Percentiles rank a stretch among this genome's conserved stretches.
These are phyloP conservation scores for Gymnocheta viridis DNA, from an alignment of 2,888 invertebrate genomes.

Conservation along the genomic window DNA sequence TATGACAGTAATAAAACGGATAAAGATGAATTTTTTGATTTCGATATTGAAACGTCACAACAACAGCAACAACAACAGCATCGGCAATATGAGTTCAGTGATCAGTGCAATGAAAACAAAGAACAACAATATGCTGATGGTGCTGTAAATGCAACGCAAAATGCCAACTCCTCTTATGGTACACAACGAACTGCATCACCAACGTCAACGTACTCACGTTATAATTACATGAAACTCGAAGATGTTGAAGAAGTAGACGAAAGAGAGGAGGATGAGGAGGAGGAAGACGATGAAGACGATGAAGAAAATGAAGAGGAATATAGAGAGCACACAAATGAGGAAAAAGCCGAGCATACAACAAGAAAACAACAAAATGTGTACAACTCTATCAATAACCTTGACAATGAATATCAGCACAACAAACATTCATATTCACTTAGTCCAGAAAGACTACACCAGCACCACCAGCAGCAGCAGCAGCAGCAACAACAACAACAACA, in stretches of 20 bases:
- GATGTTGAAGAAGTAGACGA: slow-evolving; percentile 75
- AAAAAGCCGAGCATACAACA: not conserved
- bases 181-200: slow-evolving; percentile 70
- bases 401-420: slow-evolving; percentile 66
- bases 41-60: slow-evolving; percentile 69
- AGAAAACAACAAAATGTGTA: slow-evolving; percentile 34
- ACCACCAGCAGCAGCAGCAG: slow-evolving; percentile 72
- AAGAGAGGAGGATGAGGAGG: slow-evolving; percentile 72
- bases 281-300: slow-evolving; percentile 54
- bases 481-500: slow-evolving; percentile 70
- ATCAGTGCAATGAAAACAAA: slow-evolving; percentile 44
- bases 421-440: slow-evolving; percentile 52
- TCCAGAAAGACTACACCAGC: slow-evolving; percentile 73
- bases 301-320: slow-evolving; percentile 41
- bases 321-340: not conserved
- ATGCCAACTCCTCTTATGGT: slow-evolving; percentile 71
- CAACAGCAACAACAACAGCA: slow-evolving; percentile 27
- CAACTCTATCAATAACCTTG: slow-evolving; percentile 60
- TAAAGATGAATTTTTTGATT: slow-evolving; percentile 78
- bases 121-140: not conserved
- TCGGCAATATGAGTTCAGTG: slow-evolving; percentile 57
- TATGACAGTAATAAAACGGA: slow-evolving; percentile 71
- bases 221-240: slow-evolving; percentile 76
- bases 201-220: slow-evolving; percentile 70
- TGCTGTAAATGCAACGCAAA: slow-evolving; percentile 37